Conservation (phyloP, 2,888 invertebrate genomes). For the Scaptomyza parva region DNA sequence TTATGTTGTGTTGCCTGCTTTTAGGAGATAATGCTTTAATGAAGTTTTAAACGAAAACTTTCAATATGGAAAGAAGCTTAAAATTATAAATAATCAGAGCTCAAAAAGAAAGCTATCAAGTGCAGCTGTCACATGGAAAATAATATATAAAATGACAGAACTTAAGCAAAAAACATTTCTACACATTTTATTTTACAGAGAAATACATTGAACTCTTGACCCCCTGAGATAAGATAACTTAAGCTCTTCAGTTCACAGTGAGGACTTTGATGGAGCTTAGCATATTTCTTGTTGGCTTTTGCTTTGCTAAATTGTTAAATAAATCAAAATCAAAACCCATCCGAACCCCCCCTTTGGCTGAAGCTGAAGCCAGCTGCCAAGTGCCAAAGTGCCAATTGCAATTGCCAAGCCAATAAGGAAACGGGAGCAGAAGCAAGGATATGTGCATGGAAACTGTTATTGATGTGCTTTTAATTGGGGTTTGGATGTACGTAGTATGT, state of each 20-base stretch:
- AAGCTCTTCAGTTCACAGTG: constrained; percentile 42
- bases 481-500: constrained; percentile 21
- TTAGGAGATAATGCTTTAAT: constrained; percentile 4
- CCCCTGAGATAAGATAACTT: constrained; percentile 22
- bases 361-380: constrained; percentile 53
- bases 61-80: background rate
- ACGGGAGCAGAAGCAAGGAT: constrained; percentile 12
- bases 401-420: constrained; percentile 40
- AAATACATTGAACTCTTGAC: constrained; percentile 42
- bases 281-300: constrained; percentile 48
- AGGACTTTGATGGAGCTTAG: constrained; percentile 57
- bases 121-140: constrained; percentile 7
- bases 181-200: constrained; percentile 4
- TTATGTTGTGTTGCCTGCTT: constrained; percentile 14
- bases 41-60: background rate
- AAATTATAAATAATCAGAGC: background rate
- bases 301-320: constrained; percentile 74
- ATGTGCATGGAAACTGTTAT: constrained; percentile 51
- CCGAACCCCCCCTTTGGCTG: constrained; percentile 16
- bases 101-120: background rate
- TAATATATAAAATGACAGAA: constrained; percentile 4
- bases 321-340: constrained; percentile 69
- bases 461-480: constrained; percentile 79
- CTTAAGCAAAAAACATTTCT: constrained; percentile 6
- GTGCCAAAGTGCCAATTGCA: constrained; percentile 77